Evolutionary conservation across 2,797 vertebrate species (phyloP).

Genomic region (Chiroxiphia lanceolata): DNA sequence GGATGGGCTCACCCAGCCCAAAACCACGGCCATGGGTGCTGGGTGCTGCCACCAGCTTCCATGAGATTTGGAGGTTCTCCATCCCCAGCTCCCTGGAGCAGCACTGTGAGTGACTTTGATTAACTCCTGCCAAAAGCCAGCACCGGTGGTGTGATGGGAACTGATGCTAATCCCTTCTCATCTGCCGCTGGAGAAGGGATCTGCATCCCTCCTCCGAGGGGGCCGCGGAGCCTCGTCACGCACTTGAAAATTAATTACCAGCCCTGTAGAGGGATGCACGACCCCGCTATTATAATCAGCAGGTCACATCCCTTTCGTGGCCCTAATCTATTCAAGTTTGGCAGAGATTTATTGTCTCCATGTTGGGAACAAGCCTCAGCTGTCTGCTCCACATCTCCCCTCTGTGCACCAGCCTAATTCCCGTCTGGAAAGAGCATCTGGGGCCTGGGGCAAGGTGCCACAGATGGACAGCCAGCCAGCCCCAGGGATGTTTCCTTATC

Average conservation of each 20-base stretch:
- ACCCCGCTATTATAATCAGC: constrained; percentile 58
- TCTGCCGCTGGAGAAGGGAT: neutral
- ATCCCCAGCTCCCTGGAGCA: neutral
- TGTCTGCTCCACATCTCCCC: neutral
- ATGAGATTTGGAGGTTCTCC: neutral
- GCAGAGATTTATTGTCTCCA: constrained; percentile 44
- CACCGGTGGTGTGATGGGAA: neutral
- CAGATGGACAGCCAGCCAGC: neutral
- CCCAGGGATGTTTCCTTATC: neutral
- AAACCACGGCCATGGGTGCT: fast-evolving
- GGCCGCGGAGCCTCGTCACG: neutral
- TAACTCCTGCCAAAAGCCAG: neutral
- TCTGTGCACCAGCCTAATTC: neutral
- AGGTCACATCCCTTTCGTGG: constrained; percentile 20
- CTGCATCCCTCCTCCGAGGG: neutral
- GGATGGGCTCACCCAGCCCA: neutral
- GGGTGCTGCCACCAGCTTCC: neutral
- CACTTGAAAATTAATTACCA: constrained; percentile 67
- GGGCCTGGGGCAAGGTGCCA: neutral
- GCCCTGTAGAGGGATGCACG: neutral
- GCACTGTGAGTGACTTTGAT: neutral
- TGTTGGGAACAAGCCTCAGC: neutral
- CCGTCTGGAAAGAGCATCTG: neutral
- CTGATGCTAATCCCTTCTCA: constrained; percentile 16
- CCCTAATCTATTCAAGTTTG: neutral